Evolutionary conservation across 2,113 vertebrate genomes (phyloP).

Genomic region (Lanius ludovicianus): DNA sequence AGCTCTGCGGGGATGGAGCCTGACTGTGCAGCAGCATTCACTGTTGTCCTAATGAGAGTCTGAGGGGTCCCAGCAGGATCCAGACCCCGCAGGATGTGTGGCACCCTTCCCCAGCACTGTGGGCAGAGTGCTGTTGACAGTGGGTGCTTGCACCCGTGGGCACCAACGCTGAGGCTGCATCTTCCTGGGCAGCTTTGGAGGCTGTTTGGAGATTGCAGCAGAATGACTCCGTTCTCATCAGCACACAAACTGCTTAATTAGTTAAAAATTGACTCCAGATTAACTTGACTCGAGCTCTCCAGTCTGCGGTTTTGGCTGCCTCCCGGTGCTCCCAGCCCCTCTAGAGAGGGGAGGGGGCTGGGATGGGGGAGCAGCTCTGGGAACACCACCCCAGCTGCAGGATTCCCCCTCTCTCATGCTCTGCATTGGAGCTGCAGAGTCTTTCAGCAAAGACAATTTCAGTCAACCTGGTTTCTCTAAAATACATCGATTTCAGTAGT

Average conservation of each 20-base stretch:
- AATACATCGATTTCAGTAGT: background rate
- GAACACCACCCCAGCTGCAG: background rate
- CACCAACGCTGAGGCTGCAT: background rate
- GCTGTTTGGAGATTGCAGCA: background rate
- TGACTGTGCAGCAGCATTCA: background rate
- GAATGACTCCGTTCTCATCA: background rate
- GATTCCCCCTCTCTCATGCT: background rate
- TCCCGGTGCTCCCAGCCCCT: background rate
- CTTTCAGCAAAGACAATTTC: background rate
- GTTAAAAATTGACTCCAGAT: background rate
- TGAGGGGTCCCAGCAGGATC: background rate
- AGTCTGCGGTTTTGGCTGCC: background rate
- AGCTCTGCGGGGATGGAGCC: background rate
- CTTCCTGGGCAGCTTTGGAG: background rate
- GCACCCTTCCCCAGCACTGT: rapidly evolving
- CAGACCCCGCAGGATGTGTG: rapidly evolving
- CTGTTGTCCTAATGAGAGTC: background rate
- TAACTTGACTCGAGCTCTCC: background rate
- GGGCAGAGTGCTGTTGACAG: background rate
- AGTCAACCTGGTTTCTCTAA: background rate
- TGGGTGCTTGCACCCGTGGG: background rate
- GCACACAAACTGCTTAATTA: background rate
- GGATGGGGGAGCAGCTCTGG: rapidly evolving
- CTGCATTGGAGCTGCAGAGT: background rate
- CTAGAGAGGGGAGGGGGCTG: background rate